A percentile compares a stretch with the other conserved stretches of the same genome.
Evolutionary conservation across 2,888 invertebrate genomes (phyloP).

Genomic region (Synanthedon andrenaeformis): DNA sequence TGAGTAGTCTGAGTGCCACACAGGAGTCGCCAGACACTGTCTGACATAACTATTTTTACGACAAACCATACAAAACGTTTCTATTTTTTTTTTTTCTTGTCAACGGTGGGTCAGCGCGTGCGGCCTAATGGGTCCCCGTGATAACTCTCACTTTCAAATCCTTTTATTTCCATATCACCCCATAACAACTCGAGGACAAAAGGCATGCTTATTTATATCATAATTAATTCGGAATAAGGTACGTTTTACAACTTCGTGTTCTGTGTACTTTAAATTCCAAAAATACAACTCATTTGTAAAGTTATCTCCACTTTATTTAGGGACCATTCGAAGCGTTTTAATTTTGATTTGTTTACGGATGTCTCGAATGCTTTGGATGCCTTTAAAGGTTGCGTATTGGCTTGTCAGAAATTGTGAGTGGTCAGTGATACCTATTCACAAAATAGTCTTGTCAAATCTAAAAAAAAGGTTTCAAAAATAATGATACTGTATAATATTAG

Average conservation of each 20-base stretch:
- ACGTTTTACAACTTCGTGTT: slow-evolving; percentile 8
- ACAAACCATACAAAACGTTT: slow-evolving; percentile 26
- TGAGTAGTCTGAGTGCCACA: slow-evolving; percentile 22
- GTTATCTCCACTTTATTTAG: slow-evolving; percentile 69
- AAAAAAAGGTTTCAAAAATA: too few species aligned
- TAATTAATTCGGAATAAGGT: slow-evolving; percentile 14
- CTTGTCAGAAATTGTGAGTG: slow-evolving; percentile 1
- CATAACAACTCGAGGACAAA: slow-evolving; percentile 15
- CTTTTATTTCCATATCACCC: slow-evolving; percentile 57
- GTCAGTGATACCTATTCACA: too few species aligned
- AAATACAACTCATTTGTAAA: slow-evolving; percentile 67
- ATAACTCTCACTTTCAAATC: slow-evolving; percentile 69
- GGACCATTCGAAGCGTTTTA: slow-evolving; percentile 46
- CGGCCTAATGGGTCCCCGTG: slow-evolving; percentile 64
- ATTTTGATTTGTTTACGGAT: slow-evolving; percentile 20
- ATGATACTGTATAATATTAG: too few species aligned
- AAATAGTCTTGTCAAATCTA: too few species aligned
- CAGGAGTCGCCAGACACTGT: slow-evolving; percentile 44
- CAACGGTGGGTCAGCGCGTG: slow-evolving; percentile 59
- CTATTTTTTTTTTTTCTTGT: slow-evolving; percentile 20
- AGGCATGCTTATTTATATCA: slow-evolving; percentile 17
- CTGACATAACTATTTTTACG: slow-evolving; percentile 46
- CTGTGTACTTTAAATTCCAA: slow-evolving; percentile 52
- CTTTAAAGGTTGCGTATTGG: slow-evolving; percentile 17
- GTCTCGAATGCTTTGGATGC: slow-evolving; percentile 32